Percentiles rank a stretch among this genome's conserved stretches.
Conservation (phyloP, 1,140 invertebrate genomes). For the Forficula auricularia region DNA sequence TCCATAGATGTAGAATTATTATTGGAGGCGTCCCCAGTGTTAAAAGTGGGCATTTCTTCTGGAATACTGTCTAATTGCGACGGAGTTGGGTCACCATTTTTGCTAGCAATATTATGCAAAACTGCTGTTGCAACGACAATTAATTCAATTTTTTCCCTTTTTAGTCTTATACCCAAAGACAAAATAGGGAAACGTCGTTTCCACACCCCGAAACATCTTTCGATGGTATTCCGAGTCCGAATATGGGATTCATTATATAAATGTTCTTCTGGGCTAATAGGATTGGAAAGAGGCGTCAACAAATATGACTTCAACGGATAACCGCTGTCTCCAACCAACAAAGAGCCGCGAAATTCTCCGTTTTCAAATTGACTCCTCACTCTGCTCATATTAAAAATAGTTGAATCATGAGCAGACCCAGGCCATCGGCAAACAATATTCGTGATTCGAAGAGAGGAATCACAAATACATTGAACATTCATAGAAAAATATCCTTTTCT, state of each 20-base stretch:
- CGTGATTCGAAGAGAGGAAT: slow-evolving; percentile 20
- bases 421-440: slow-evolving; percentile 25
- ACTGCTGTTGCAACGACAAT: slow-evolving; percentile 24
- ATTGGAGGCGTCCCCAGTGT: too few relatives aligned
- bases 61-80: too few relatives aligned
- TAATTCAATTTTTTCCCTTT: slow-evolving; percentile 16
- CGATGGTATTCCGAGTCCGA: slow-evolving; percentile 24
- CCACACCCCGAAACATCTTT: slow-evolving; percentile 22
- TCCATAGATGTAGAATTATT: too few relatives aligned
- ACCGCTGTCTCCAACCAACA: slow-evolving; percentile 20
- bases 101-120: slow-evolving; percentile 23
- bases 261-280: slow-evolving; percentile 3
- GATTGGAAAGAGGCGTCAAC: slow-evolving; percentile 7
- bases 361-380: slow-evolving; percentile 10
- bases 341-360: slow-evolving; percentile 14
- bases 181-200: slow-evolving; percentile 24
- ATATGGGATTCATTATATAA: slow-evolving; percentile 17
- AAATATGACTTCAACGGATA: slow-evolving; percentile 7
- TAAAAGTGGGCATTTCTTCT: too few relatives aligned
- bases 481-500: slow-evolving; percentile 25
- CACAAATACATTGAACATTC: slow-evolving; percentile 26
- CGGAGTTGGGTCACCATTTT: slow-evolving; percentile 7
- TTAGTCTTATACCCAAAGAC: slow-evolving; percentile 15
- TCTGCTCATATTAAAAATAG: slow-evolving; percentile 19
- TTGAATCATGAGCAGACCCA: slow-evolving; percentile 22